Conservation (phyloP, 2,113 vertebrate genomes). For the Sapayoa aenigma region DNA sequence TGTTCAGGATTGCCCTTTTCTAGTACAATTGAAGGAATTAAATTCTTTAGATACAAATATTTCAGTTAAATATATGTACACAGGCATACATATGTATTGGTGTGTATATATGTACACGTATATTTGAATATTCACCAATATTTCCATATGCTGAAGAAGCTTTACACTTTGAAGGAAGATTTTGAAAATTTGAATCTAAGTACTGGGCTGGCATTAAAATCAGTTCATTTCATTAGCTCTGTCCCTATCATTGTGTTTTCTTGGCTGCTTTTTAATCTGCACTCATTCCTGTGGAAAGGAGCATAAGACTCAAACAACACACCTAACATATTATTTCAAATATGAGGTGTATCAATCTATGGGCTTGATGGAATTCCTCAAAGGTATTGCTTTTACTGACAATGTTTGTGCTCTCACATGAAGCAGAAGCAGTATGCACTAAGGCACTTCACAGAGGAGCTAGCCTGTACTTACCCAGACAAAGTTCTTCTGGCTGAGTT, state of each 20-base stretch:
- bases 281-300: background rate
- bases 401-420: background rate
- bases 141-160: background rate
- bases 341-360: accelerated
- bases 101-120: accelerated
- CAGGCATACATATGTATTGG: background rate
- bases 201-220: background rate
- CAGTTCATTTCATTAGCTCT: background rate
- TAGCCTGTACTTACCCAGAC: background rate
- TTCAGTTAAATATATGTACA: background rate
- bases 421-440: accelerated
- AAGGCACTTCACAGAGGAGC: accelerated
- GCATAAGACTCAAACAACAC: background rate
- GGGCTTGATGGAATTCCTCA: background rate
- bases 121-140: background rate
- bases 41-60: background rate
- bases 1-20: background rate
- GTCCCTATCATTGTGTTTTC: background rate
- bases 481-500: background rate
- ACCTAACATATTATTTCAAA: background rate
- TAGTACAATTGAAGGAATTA: background rate
- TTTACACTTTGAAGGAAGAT: background rate
- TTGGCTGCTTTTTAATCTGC: accelerated
- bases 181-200: background rate
- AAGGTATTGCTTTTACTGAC: background rate